Evolutionary conservation across 2,113 vertebrate species (phyloP).

Genomic region (Micromys minutus): DNA sequence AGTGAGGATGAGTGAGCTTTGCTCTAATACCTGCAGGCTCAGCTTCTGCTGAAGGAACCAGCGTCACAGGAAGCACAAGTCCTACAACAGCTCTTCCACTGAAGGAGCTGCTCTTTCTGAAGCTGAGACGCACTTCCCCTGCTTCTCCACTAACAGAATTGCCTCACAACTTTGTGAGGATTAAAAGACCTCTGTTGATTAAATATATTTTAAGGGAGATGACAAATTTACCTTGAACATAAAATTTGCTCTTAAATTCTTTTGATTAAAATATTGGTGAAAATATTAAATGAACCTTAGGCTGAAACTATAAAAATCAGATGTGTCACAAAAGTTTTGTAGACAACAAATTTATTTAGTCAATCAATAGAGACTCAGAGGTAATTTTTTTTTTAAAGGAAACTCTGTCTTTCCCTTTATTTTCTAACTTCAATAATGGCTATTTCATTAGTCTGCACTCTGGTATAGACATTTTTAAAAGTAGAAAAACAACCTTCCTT

Average conservation of each 20-base stretch:
- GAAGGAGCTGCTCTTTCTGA: background rate
- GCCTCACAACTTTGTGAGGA: conserved; percentile 7
- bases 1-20: background rate
- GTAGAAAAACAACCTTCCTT: background rate
- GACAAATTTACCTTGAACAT: conserved; percentile 33
- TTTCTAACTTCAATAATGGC: conserved; percentile 15
- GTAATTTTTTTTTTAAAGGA: background rate
- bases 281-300: conserved; percentile 34
- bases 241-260: conserved; percentile 54
- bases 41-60: conserved; percentile 6
- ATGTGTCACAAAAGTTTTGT: conserved; percentile 39
- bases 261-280: conserved; percentile 47
- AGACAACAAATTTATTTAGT: conserved; percentile 48
- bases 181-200: conserved; percentile 54
- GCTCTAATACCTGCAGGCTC: background rate
- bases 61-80: conserved; percentile 27
- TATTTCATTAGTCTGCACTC: conserved; percentile 22
- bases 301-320: conserved; percentile 4
- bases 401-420: conserved; percentile 13
- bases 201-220: conserved; percentile 11
- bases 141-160: conserved; percentile 31
- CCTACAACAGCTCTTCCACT: conserved; percentile 8
- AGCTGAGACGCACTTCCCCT: conserved; percentile 10
- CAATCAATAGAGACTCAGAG: background rate
- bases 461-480: conserved; percentile 4